Percentiles rank a stretch among this genome's conserved stretches.
These are phyloP conservation scores for Xenentodon cancila DNA, from an alignment of 2,797 vertebrate genomes.

Conservation along the genomic window DNA sequence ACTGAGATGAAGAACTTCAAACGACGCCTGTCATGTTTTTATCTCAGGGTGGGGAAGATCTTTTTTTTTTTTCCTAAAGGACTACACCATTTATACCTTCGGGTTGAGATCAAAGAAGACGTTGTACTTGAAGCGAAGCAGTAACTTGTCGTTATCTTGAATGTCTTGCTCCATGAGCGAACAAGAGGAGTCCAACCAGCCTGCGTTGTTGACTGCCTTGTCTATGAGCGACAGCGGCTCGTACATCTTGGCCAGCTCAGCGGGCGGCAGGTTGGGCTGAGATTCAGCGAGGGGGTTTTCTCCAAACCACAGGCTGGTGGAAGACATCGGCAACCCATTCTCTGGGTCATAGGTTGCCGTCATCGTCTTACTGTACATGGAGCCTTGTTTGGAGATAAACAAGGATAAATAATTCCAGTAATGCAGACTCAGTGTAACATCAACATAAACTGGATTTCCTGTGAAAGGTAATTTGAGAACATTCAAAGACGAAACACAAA, in stretches of 20 bases:
- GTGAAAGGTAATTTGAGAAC: no score
- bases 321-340: constrained; percentile 88
- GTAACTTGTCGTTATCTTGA: constrained; percentile 88
- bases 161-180: constrained; percentile 97
- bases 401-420: no score
- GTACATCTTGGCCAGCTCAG: constrained; percentile 89
- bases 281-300: constrained; percentile 86
- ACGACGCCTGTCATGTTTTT: not conserved
- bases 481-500: no score
- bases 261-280: constrained; percentile 82
- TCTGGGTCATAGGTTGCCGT: constrained; percentile 90
- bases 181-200: constrained; percentile 97
- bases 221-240: constrained; percentile 88
- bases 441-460: no score
- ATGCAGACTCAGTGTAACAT: no score
- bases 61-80: fast-evolving
- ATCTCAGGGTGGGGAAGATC: not conserved
- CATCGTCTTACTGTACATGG: constrained; percentile 95
- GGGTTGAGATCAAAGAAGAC: constrained; percentile 98
- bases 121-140: constrained; percentile 97
- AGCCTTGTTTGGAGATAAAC: constrained; percentile 68
- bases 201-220: constrained; percentile 89
- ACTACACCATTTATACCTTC: constrained; percentile 84
- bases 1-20: constrained; percentile 1
- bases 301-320: constrained; percentile 92